These are phyloP conservation scores for Itoplectis maculator DNA, from an alignment of 2,888 invertebrate species.

Conservation along the genomic window DNA sequence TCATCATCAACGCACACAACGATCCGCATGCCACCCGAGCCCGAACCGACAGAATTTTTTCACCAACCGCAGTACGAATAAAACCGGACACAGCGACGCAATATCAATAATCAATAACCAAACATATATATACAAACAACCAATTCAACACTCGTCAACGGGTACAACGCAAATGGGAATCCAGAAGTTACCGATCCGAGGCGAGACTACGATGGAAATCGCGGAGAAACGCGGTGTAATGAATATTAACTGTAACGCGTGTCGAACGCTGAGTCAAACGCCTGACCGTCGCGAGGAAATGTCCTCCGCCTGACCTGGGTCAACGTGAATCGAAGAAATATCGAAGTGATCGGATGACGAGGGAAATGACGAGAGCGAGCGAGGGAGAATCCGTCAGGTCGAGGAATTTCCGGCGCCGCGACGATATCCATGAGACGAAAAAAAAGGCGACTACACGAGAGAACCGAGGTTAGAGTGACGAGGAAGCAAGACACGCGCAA, in stretches of 20 bases:
- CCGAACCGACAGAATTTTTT: slow-evolving; percentile 67
- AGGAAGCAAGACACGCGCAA: slow-evolving; percentile 26
- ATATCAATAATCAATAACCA: slow-evolving; percentile 62
- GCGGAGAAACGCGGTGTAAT: slow-evolving; percentile 63
- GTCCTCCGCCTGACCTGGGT: slow-evolving; percentile 35
- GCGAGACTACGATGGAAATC: slow-evolving; percentile 40
- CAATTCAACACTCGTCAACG: slow-evolving; percentile 58
- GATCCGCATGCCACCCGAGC: slow-evolving; percentile 67
- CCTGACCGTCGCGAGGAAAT: slow-evolving; percentile 54
- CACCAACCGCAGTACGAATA: slow-evolving; percentile 63
- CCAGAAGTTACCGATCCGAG: slow-evolving; percentile 59
- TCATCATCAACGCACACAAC: slow-evolving; percentile 64
- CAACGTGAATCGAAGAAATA: not conserved
- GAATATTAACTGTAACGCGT: slow-evolving; percentile 68
- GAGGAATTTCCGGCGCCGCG: slow-evolving; percentile 53
- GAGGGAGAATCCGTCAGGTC: slow-evolving; percentile 16
- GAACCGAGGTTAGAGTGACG: slow-evolving; percentile 41
- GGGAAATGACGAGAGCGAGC: slow-evolving; percentile 14
- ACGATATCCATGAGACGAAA: slow-evolving; percentile 70
- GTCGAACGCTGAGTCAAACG: no score
- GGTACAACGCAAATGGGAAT: slow-evolving; percentile 53
- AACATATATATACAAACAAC: no score
- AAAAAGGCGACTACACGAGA: slow-evolving; percentile 66
- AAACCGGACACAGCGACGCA: slow-evolving; percentile 66
- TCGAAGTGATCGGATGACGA: slow-evolving; percentile 14